Evolutionary conservation across 2,113 vertebrate genomes (phyloP).

Genomic region (Heteronetta atricapilla): DNA sequence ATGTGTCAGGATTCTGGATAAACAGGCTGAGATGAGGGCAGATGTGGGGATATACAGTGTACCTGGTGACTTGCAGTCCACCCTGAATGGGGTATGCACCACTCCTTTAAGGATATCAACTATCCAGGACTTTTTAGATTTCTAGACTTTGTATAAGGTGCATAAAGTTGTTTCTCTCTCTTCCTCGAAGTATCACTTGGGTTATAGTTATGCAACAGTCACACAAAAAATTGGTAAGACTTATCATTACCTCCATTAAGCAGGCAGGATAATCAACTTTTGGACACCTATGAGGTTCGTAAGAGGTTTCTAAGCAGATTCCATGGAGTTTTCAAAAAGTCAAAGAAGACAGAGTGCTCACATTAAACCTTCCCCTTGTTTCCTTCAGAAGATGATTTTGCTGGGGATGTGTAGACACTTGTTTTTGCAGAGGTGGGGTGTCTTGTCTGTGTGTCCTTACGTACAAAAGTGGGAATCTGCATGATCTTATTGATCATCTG

Average conservation of each 20-base stretch:
- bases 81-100: neutral
- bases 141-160: neutral
- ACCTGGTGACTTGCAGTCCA: neutral
- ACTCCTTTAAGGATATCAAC: neutral
- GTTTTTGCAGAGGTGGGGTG: neutral
- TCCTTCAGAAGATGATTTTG: neutral
- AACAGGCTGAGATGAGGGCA: neutral
- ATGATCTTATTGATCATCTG: neutral
- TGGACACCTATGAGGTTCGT: neutral
- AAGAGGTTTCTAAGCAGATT: neutral
- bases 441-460: rapidly evolving
- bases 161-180: neutral
- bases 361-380: neutral
- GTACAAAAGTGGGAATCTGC: neutral
- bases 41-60: neutral
- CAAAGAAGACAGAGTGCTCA: neutral
- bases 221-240: neutral
- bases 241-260: neutral
- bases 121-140: neutral
- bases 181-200: neutral
- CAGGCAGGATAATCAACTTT: neutral
- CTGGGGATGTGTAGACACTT: neutral
- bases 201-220: neutral
- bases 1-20: neutral
- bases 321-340: neutral